phyloP scores from a whole-genome alignment of 53 echinoderm and acorn worm species.

The Stichopus horrens region DNA sequence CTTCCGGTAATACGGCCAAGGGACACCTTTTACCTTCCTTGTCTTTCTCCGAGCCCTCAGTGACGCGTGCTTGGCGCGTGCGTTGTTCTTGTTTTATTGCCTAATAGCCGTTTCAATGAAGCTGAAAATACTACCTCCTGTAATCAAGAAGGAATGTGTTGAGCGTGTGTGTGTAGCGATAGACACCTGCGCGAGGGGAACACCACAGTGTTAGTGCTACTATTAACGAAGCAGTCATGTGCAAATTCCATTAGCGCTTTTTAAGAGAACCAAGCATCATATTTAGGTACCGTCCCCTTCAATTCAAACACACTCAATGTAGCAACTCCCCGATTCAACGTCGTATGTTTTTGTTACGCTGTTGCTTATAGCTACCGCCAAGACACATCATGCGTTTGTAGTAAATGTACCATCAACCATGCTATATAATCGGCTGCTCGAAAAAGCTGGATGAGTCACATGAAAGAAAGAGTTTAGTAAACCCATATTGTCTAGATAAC shows the following conservation, averaged over 20 bases:
- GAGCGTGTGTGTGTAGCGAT: neutral
- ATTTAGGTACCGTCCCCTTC: too few species aligned
- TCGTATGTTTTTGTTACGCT: too few species aligned
- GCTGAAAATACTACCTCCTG: neutral
- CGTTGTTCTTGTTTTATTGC: neutral
- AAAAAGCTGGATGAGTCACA: too few species aligned
- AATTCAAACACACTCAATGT: too few species aligned
- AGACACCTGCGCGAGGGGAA: neutral
- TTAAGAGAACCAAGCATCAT: too few species aligned
- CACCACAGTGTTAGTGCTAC: neutral
- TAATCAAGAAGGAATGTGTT: constrained; percentile 14
- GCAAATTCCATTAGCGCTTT: neutral
- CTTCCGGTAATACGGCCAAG: neutral
- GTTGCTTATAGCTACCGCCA: too few species aligned
- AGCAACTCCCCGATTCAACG: too few species aligned
- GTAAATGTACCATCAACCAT: too few species aligned
- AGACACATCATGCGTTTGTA: too few species aligned
- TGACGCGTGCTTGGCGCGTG: constrained; percentile 32
- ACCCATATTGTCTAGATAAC: too few species aligned
- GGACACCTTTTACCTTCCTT: neutral
- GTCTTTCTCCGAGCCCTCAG: neutral
- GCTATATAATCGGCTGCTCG: too few species aligned
- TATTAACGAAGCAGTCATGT: neutral
- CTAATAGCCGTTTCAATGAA: neutral
- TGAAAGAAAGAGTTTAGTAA: too few species aligned